Base-by-base conservation (phyloP, 1,140 invertebrate species). In the Drosophila carrolli region DNA sequence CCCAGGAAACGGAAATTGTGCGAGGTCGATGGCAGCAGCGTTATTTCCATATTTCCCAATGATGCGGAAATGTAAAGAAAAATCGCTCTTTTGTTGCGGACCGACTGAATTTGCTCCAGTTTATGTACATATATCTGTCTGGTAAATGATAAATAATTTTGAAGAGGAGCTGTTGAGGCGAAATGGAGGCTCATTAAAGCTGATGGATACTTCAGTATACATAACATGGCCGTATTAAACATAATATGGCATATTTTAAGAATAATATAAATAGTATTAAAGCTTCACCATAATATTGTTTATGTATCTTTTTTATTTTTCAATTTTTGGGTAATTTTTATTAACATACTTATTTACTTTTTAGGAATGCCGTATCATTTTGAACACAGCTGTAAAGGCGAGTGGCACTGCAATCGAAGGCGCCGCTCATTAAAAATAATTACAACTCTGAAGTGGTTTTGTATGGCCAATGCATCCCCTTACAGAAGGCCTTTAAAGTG, bases 1-100 rank as follows among this genome's bases (percentile, higher is more conserved):
- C 56, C 61, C 65, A 72, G 79, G 73, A 77, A 80, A 74, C 62
- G 75, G 84, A 83, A 89, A 88, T 89, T 88, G 84, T 83, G 80
- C 72, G 83, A 66, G 57, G 57, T 74, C 65, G 76, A 70, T 86
- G 71, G 43, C 37, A 67, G 43, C 16, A 62, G 48, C 55, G 38
- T 73, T 53, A 76, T 66, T 75, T 50, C 46, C 73, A 77, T 59
- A 53, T 37, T 46, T 37, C 32, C 32, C 50, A 53, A 19, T 55
- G 74, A 78, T 55, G 75, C 75, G 74, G 66, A 81, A 76, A 72
- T 60, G 63, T 71, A 57, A 75, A 67, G 82, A 86, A 82, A 68
- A 68, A 43, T 68, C 53, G 40, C 11, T 37, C 43, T 29, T 71
- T 71, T 70, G 54, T 65, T 57, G 38, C 19, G 41, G 38, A 8